A percentile compares a stretch with the other conserved stretches of the same genome.
Evolutionary conservation across 2,113 vertebrate species (phyloP).

Genomic region (Syrmaticus mikado): DNA sequence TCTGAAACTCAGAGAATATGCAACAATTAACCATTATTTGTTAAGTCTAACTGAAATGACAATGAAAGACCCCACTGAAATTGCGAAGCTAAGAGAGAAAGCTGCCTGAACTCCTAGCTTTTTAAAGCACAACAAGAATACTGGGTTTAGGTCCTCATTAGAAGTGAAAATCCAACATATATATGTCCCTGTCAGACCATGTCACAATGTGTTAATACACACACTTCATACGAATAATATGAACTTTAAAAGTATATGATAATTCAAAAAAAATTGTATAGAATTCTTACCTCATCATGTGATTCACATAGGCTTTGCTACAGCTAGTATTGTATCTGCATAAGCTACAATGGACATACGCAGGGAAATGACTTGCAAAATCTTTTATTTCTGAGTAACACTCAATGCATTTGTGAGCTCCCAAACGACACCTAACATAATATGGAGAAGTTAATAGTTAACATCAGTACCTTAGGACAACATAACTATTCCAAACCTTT

Average conservation of each 20-base stretch:
- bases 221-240: neutral
- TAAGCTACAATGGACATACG: conserved; percentile 87
- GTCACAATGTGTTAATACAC: neutral
- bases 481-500: neutral
- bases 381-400: conserved; percentile 86
- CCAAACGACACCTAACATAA: conserved; percentile 73
- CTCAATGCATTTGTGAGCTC: conserved; percentile 90
- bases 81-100: neutral
- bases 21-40: neutral
- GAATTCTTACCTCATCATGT: conserved; percentile 90
- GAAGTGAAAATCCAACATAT: neutral
- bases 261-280: neutral
- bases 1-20: neutral
- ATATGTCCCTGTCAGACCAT: neutral
- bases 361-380: conserved; percentile 91
- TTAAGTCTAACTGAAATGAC: neutral
- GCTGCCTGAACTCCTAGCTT: neutral
- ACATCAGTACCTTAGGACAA: neutral
- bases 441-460: neutral
- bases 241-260: neutral
- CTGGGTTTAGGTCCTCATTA: neutral
- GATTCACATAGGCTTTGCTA: conserved; percentile 91
- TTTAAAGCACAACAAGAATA: neutral
- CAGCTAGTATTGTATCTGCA: conserved; percentile 95
- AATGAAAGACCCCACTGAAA: neutral